Percentiles rank a stretch among this genome's conserved stretches.
phyloP scores from a whole-genome alignment of 2,113 vertebrate genomes.

The Carollia perspicillata region DNA sequence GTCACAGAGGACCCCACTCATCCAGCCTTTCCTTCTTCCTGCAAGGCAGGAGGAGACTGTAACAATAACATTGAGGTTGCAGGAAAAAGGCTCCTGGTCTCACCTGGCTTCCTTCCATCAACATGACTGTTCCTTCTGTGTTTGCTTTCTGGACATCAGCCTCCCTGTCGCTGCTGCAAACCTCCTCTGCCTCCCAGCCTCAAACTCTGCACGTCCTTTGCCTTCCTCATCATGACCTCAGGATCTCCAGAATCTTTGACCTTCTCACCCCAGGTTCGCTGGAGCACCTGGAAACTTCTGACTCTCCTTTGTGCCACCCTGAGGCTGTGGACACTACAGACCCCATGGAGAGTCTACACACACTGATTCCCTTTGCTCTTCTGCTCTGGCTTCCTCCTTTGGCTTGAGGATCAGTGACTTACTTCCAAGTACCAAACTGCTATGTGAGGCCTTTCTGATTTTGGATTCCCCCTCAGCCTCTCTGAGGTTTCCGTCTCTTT shows the following conservation, averaged over 20 bases:
- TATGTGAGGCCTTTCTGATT: background rate
- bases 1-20: background rate
- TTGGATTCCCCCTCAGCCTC: background rate
- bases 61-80: background rate
- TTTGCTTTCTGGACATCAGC: background rate
- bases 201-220: background rate
- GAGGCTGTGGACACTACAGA: too few species aligned
- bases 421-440: background rate
- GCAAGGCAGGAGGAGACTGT: background rate
- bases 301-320: background rate
- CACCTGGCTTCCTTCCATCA: accelerated
- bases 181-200: background rate
- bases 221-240: background rate
- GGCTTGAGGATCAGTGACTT: background rate
- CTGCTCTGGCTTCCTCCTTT: background rate
- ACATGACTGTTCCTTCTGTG: background rate
- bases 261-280: background rate
- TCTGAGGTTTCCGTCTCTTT: background rate
- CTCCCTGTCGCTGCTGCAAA: too few species aligned
- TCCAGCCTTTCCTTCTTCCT: background rate
- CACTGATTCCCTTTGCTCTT: background rate
- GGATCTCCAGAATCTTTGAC: background rate
- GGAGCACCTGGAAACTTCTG: too few species aligned
- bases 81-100: too few species aligned
- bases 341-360: background rate